These are phyloP conservation scores for Oligia fasciuncula DNA, from an alignment of 2,888 invertebrate genomes.

Conservation along the genomic window DNA sequence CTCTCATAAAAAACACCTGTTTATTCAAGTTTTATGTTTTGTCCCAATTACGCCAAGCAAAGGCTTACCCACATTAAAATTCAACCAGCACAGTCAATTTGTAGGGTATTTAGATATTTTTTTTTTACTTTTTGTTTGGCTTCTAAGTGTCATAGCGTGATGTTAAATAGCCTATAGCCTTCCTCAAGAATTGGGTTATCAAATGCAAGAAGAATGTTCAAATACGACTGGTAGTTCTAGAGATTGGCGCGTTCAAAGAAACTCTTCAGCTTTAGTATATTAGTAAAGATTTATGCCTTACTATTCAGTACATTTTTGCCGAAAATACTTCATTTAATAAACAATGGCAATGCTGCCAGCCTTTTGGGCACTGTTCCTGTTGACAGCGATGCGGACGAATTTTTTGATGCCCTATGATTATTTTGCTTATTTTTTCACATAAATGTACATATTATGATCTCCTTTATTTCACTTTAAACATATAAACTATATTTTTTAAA, in stretches of 20 bases:
- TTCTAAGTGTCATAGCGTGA: neutral
- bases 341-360: neutral
- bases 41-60: neutral
- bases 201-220: neutral
- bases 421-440: no score
- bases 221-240: neutral
- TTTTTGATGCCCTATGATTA: no score
- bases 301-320: neutral
- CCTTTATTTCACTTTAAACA: no score
- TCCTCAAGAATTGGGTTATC: neutral
- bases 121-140: neutral
- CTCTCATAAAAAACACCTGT: neutral
- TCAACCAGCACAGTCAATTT: neutral
- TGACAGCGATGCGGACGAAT: no score
- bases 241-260: neutral
- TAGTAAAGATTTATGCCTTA: neutral
- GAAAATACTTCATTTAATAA: neutral
- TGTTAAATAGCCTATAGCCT: neutral
- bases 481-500: no score
- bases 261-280: neutral
- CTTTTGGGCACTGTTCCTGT: no score
- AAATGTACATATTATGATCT: no score
- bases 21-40: neutral
- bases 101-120: neutral
- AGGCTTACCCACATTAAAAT: neutral